Evolutionary conservation across 2,888 invertebrate species (phyloP), one percentile per base, ranked within the genome.

Genomic region (Ethmia dodecea): DNA sequence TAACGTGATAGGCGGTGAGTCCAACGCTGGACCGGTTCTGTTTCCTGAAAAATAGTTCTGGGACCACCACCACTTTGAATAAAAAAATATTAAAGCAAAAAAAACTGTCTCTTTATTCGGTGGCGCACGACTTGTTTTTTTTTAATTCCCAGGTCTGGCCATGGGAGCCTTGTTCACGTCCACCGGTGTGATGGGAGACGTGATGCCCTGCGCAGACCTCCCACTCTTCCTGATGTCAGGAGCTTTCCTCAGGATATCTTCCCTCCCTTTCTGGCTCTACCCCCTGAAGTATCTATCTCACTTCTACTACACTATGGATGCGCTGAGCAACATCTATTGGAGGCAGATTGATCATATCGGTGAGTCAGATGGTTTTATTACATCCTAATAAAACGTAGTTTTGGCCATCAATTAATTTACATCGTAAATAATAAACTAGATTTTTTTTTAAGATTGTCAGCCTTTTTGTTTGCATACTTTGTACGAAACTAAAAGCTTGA

Each of bases 251-350:
- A 48, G 80, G 5, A 50, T 83, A 31, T 77, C 86, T 0, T 72
- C 83, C 0, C 37, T 88, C 5, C 87, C 87, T 0, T 11, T 43
- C 1, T 86, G 84, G 72, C 46, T 86, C 29, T 49, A 57, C 14
- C 78, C 78, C 0, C 37, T 88, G 15, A 86, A 86, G 51, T 88
- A 79, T 50, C 36, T 86, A 14, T 88, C 88, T 0, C 83, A 88
- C 38, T 88, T 88, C 59, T 88, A 80, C 58, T 88, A 87, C 54
- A 55, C 71, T 0, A 78, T 86, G 72, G 88, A 88, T 33, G 78
- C 84, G 0, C 43, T 88, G n/a, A 86, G 87, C 43, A 88, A 87
- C 39, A 64, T 87, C 15, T 84, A 87, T 46, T 88, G 88, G 88
- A 60, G 78, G 10, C 73, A 81, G 43, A 76, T 88, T 42, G 70